Evolutionary conservation across 1,140 invertebrate genomes (phyloP).

Genomic region (Bilobella aurantiaca): DNA sequence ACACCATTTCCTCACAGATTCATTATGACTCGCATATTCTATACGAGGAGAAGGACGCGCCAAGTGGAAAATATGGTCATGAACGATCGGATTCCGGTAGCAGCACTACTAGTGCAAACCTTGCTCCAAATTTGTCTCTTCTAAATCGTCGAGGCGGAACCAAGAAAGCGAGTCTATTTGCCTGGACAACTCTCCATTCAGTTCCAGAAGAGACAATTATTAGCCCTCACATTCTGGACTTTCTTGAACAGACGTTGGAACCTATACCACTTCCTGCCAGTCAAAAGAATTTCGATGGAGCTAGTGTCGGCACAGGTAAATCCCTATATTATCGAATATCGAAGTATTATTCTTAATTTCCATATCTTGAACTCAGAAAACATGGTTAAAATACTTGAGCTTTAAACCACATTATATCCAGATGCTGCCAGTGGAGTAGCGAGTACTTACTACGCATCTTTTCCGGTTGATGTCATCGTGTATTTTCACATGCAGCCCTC

Average conservation of each 20-base stretch:
- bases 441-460: conserved; percentile 61
- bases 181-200: conserved; percentile 90
- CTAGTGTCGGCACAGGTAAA: conserved; percentile 16
- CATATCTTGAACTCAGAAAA: too few relatives aligned
- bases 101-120: conserved; percentile 17
- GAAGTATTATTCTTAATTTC: too few relatives aligned
- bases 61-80: conserved; percentile 7
- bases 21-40: conserved; percentile 78
- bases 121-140: neutral
- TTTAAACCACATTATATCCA: too few relatives aligned
- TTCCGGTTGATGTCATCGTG: conserved; percentile 96
- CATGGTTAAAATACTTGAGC: too few relatives aligned
- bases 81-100: conserved; percentile 31
- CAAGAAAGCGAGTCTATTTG: conserved; percentile 86
- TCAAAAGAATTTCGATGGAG: conserved; percentile 26
- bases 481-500: conserved; percentile 97
- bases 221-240: conserved; percentile 86
- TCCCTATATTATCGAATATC: too few relatives aligned
- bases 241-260: conserved; percentile 85
- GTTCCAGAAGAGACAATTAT: conserved; percentile 93
- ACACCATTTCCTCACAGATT: conserved; percentile 43
- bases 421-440: conserved; percentile 26
- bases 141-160: conserved; percentile 42
- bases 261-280: conserved; percentile 60
- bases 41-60: conserved; percentile 45